These are phyloP conservation scores for Dermolepida albohirtum DNA, from an alignment of 2,888 invertebrate species.

Conservation along the genomic window DNA sequence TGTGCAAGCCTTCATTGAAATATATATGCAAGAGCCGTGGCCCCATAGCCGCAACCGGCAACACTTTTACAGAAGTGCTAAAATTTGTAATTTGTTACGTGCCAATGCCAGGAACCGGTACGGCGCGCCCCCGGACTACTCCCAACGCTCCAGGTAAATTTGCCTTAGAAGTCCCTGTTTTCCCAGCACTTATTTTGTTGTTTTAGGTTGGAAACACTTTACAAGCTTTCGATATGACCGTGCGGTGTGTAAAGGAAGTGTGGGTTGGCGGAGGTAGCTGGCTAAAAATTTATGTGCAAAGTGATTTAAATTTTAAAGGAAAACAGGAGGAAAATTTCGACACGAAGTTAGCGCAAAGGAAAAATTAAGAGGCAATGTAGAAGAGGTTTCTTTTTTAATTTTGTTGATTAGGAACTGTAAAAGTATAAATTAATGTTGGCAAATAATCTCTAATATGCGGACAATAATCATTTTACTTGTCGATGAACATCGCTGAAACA, in stretches of 20 bases:
- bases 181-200: constrained; percentile 35
- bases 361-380: too few species aligned
- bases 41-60: constrained; percentile 22
- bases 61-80: constrained; percentile 48
- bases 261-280: too few species aligned
- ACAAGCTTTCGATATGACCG: constrained; percentile 15
- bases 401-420: too few species aligned
- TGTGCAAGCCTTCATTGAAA: constrained; percentile 50
- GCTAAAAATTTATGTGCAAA: too few species aligned
- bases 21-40: constrained; percentile 42
- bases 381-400: too few species aligned
- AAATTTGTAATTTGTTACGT: constrained; percentile 53
- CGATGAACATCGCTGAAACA: too few species aligned
- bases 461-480: too few species aligned
- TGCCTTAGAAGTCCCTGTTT: constrained; percentile 31
- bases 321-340: too few species aligned
- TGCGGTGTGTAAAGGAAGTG: background rate
- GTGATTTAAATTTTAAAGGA: too few species aligned
- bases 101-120: constrained; percentile 45
- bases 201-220: constrained; percentile 31
- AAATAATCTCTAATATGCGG: too few species aligned
- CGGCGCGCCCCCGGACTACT: constrained; percentile 38
- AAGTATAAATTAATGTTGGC: too few species aligned
- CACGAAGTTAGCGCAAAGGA: too few species aligned
- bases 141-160: constrained; percentile 42